Evolutionary conservation across 1,140 invertebrate genomes (phyloP).

Genomic region (Zaprionus taronus): DNA sequence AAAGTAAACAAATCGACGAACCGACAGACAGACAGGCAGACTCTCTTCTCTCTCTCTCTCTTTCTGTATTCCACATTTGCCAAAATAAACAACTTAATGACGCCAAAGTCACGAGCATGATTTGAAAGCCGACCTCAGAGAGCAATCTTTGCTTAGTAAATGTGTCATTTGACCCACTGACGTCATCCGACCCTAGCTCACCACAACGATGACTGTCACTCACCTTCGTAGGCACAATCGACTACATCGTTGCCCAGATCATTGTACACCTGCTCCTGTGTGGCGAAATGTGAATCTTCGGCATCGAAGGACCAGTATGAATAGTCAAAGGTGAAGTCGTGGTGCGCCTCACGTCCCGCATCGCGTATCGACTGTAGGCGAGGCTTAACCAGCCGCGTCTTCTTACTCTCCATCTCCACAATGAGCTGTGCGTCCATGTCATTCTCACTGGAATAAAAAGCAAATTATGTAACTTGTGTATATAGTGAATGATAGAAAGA

Average conservation of each 20-base stretch:
- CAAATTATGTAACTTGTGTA: constrained; percentile 1
- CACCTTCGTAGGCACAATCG: constrained; percentile 95
- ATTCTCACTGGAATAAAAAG: constrained; percentile 87
- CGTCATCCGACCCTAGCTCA: constrained; percentile 18
- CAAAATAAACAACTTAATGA: constrained; percentile 10
- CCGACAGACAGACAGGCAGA: neutral
- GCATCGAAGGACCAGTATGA: constrained; percentile 95
- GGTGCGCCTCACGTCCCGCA: constrained; percentile 88
- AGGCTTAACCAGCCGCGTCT: constrained; percentile 91
- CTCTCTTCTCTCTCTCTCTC: constrained; percentile 3
- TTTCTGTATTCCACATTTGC: neutral
- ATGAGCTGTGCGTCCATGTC: constrained; percentile 93
- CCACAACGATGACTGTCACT: neutral
- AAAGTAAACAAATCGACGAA: constrained; percentile 45
- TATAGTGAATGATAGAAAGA: constrained; percentile 5
- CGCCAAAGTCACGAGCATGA: constrained; percentile 30
- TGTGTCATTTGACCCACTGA: constrained; percentile 28
- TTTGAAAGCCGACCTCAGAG: neutral
- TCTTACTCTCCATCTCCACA: constrained; percentile 94
- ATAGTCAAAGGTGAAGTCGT: constrained; percentile 97
- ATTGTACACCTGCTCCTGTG: constrained; percentile 93
- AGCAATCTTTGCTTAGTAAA: constrained; percentile 3
- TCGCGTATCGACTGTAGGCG: constrained; percentile 86
- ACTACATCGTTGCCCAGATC: constrained; percentile 95
- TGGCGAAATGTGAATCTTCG: constrained; percentile 89